A percentile compares a stretch with the other conserved stretches of the same genome.
These are phyloP conservation scores for Enteromius mattozi DNA, from an alignment of 2,797 vertebrate species.

Conservation along the genomic window DNA sequence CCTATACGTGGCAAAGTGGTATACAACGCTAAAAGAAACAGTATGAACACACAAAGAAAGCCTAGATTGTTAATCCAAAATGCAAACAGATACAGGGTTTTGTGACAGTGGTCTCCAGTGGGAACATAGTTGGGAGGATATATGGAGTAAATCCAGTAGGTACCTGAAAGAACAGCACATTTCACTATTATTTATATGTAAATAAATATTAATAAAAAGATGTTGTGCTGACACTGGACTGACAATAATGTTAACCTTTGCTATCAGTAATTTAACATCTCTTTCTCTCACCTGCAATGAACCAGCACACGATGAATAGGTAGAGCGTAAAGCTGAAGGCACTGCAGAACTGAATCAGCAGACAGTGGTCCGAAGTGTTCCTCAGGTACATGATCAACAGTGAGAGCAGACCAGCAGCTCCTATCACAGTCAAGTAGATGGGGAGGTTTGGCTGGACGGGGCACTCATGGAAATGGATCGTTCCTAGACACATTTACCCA, in stretches of 20 bases:
- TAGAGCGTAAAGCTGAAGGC: slow-evolving; percentile 4
- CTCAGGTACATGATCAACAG: slow-evolving; percentile 50
- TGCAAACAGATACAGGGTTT: slow-evolving; percentile 71
- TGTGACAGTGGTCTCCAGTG: slow-evolving; percentile 66
- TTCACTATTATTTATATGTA: neutral
- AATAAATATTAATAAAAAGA: neutral
- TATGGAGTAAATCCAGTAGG: slow-evolving; percentile 77
- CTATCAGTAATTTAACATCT: neutral
- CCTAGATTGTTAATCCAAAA: slow-evolving; percentile 72
- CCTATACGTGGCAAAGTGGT: slow-evolving; percentile 3
- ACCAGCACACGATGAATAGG: slow-evolving; percentile 46
- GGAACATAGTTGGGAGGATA: slow-evolving; percentile 68
- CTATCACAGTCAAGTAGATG: slow-evolving; percentile 50
- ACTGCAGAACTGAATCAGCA: slow-evolving; percentile 26
- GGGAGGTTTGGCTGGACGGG: slow-evolving; percentile 59
- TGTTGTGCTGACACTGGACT: neutral
- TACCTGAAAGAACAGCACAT: slow-evolving; percentile 63
- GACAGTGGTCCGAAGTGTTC: slow-evolving; percentile 37
- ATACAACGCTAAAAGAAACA: slow-evolving; percentile 31
- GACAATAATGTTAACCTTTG: neutral
- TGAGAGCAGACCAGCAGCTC: slow-evolving; percentile 40
- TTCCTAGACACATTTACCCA: slow-evolving; percentile 36
- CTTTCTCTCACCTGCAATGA: slow-evolving; percentile 51
- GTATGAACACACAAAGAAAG: slow-evolving; percentile 61
- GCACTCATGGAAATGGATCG: slow-evolving; percentile 54